Evolutionary conservation across 2,888 invertebrate genomes (phyloP), one percentile per base, ranked within the genome.

Genomic region (Rotaria macrura): DNA sequence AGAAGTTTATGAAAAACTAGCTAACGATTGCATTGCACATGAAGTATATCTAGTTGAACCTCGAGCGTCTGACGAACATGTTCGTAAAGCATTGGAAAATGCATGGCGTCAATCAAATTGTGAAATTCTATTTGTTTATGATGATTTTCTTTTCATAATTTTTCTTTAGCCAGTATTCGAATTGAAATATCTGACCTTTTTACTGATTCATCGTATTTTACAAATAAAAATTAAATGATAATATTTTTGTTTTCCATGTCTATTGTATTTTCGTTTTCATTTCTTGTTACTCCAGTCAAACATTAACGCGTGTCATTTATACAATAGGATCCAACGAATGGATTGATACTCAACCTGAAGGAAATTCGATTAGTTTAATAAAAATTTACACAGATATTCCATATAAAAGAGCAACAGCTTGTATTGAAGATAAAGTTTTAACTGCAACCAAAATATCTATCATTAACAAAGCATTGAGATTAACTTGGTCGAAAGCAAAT

Each of bases 401-500:
- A 79, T 79, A 43, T 34, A 43, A 79, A 79, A 25, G 79, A 25
- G 43, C 43, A 25, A 25, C 79, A 43, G n/a, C 43, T 43, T 79
- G 43, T 43, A 2, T 79, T 14, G 43, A 79, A n/a, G n/a, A n/a
- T 43, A 43, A n/a, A n/a, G 9, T 3, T n/a, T 43, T 79, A 25
- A 79, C 43, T 43, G 43, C 43, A 43, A 79, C 79, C 9, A n/a
- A 43, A 25, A 14, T 43, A 79, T 79, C 79, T 1, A 79, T n/a
- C 2, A 43, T 79, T 40, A 79, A 43, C 34, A 17, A 79, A 43
- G 79, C 43, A 79, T 43, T 79, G n/a, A 17, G 43, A 43, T 12
- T 10, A n/a, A 79, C 43, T 79, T 79, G 79, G 79, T 43, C 43
- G n/a, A 40, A n/a, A 43, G 79, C 79, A 79, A 79, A 79, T 43